Conservation (phyloP, 2,113 vertebrate genomes). For the Gopherus flavomarginatus region DNA sequence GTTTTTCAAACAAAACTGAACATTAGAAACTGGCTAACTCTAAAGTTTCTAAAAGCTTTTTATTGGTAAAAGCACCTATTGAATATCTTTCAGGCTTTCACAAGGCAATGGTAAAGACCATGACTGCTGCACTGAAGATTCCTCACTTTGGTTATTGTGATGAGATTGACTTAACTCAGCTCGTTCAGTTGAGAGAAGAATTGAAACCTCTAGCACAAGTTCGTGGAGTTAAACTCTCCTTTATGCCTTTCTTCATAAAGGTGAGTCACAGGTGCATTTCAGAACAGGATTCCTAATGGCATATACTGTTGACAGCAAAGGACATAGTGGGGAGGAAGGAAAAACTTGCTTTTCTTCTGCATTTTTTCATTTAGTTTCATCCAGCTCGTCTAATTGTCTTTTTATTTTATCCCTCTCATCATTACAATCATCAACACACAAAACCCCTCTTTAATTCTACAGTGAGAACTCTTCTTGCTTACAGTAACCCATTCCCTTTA, state of each 20-base stretch:
- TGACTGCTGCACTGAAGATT: slow-evolving; percentile 92
- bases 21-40: background rate
- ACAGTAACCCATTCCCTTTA: background rate
- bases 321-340: too few relatives aligned
- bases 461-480: background rate
- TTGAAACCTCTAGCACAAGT: slow-evolving; percentile 78
- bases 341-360: background rate
- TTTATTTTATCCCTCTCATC: background rate
- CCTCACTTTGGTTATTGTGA: slow-evolving; percentile 96
- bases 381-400: background rate
- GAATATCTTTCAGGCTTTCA: slow-evolving; percentile 87
- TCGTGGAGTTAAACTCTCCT: slow-evolving; percentile 91
- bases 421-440: background rate
- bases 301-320: background rate
- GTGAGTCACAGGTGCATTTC: slow-evolving; percentile 67
- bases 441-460: background rate
- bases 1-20: background rate
- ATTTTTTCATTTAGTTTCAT: background rate
- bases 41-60: background rate
- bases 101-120: slow-evolving; percentile 95
- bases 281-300: background rate
- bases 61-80: background rate
- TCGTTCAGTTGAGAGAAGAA: slow-evolving; percentile 86
- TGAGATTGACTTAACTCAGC: slow-evolving; percentile 89
- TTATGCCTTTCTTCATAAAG: slow-evolving; percentile 98